These are phyloP conservation scores for Mustela lutreola DNA, from an alignment of 2,113 vertebrate species.

Conservation along the genomic window DNA sequence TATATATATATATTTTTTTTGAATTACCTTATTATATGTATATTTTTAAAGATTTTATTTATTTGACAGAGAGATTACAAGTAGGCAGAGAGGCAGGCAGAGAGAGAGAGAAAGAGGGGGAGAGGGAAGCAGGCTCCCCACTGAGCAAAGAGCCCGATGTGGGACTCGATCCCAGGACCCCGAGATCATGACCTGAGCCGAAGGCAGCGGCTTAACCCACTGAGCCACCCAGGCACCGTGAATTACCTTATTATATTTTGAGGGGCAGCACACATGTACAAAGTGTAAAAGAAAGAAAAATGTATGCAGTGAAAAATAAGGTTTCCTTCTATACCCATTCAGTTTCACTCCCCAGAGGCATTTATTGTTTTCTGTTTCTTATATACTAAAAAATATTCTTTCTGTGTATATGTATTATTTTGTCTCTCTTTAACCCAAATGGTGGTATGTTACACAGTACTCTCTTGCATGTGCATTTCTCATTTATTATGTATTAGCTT, in stretches of 20 bases:
- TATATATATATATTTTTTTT: background rate
- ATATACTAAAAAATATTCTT: background rate
- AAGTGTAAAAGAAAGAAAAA: background rate
- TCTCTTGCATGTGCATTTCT: background rate
- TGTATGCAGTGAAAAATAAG: background rate
- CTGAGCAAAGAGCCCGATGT: no score
- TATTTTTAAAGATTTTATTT: no score
- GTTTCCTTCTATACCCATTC: background rate
- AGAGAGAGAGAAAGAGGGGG: no score
- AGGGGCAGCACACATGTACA: background rate
- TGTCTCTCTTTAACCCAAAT: background rate
- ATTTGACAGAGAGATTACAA: no score
- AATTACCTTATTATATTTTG: background rate
- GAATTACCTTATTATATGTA: background rate
- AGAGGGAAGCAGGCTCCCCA: no score
- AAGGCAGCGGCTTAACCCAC: no score
- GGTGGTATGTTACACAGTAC: background rate
- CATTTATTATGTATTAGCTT: background rate
- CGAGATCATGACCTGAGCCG: no score
- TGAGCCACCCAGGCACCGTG: background rate
- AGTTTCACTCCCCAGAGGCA: background rate
- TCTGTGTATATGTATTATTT: background rate
- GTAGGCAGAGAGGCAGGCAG: no score
- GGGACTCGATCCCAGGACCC: no score
- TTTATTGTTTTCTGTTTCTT: background rate